These are phyloP conservation scores for Nerophis ophidion DNA, from an alignment of 2,113 vertebrate genomes.

Conservation along the genomic window DNA sequence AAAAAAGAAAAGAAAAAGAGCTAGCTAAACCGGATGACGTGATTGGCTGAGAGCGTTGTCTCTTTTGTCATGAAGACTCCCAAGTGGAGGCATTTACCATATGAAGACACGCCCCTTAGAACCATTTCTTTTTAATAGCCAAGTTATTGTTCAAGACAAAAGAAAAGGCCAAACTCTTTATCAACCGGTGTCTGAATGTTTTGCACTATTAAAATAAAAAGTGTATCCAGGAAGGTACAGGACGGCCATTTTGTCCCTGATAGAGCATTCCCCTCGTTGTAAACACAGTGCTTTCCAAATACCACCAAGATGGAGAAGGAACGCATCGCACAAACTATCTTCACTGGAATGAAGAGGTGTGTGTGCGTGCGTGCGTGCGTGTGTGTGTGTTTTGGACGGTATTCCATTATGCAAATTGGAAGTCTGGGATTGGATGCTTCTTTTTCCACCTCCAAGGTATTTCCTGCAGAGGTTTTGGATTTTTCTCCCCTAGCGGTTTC, in stretches of 20 bases:
- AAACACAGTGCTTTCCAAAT: constrained; percentile 9
- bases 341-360: constrained; percentile 45
- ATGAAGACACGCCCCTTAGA: not conserved
- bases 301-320: constrained; percentile 41
- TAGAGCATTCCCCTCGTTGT: constrained; percentile 20
- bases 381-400: constrained; percentile 27
- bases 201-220: constrained; percentile 14
- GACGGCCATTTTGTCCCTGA: constrained; percentile 14
- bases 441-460: constrained; percentile 30
- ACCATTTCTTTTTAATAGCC: too few species aligned
- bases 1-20: not conserved
- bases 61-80: not conserved
- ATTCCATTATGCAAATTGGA: constrained; percentile 56
- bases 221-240: constrained; percentile 23
- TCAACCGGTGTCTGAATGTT: constrained; percentile 17
- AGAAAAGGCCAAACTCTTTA: constrained; percentile 15
- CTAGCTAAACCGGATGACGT: not conserved
- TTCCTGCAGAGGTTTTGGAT: constrained; percentile 27
- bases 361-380: too few species aligned
- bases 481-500: constrained; percentile 1
- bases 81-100: constrained; percentile 34
- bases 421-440: constrained; percentile 17
- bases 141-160: not conserved
- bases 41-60: not conserved
- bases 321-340: constrained; percentile 24